Percentiles rank a stretch among this genome's conserved stretches.
Conservation (phyloP, 1,140 invertebrate species). For the Eciton burchellii region DNA sequence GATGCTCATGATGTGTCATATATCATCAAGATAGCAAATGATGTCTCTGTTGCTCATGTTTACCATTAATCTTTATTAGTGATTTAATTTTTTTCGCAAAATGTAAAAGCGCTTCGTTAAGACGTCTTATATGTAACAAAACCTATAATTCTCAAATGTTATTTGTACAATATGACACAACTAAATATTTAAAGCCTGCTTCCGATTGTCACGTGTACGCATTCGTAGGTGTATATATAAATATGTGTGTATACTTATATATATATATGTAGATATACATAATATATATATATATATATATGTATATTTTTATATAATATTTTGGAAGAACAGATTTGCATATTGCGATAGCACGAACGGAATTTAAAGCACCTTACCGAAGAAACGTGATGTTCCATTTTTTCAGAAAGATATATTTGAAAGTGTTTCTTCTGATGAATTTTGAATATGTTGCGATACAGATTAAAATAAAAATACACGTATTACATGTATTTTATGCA, state of each 20-base stretch:
- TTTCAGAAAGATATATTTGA: background rate
- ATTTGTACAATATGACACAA: background rate
- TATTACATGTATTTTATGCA: too few relatives aligned
- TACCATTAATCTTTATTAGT: background rate
- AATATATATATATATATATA: conserved; percentile 70
- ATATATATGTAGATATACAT: conserved; percentile 64
- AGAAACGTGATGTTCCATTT: conserved; percentile 47
- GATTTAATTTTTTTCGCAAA: conserved; percentile 13
- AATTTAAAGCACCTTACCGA: conserved; percentile 72
- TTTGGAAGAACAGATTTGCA: conserved; percentile 84
- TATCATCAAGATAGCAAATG: background rate
- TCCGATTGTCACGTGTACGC: conserved; percentile 61
- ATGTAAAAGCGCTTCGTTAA: background rate
- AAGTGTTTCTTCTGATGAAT: too few relatives aligned
- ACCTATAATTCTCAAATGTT: background rate
- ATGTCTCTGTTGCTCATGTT: too few relatives aligned
- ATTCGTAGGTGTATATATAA: conserved; percentile 70
- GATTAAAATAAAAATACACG: too few relatives aligned
- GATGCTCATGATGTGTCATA: background rate
- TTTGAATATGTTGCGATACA: too few relatives aligned
- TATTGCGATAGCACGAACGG: conserved; percentile 77
- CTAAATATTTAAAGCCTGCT: conserved; percentile 50
- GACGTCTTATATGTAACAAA: background rate
- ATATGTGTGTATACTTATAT: conserved; percentile 71
- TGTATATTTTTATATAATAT: conserved; percentile 73